phyloP scores from a whole-genome alignment of 2,888 invertebrate genomes.

The Synanthedon formicaeformis region DNA sequence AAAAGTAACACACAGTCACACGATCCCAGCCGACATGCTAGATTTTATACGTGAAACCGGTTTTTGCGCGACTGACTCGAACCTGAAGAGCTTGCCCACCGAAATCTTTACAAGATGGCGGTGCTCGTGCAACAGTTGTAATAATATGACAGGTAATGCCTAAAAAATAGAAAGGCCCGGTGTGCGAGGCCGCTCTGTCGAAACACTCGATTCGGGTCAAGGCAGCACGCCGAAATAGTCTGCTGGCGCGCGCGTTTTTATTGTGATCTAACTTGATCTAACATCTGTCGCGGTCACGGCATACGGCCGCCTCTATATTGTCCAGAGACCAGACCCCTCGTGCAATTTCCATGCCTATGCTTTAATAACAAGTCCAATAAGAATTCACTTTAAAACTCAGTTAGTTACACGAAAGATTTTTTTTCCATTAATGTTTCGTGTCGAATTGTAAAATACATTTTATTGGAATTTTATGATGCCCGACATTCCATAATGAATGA shows the following conservation, averaged over 20 bases:
- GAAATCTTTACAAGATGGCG: slow-evolving; percentile 58
- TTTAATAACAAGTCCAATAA: not conserved
- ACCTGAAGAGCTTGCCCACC: slow-evolving; percentile 37
- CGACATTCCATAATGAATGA: too few species aligned
- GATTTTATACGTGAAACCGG: slow-evolving; percentile 29
- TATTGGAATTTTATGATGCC: too few species aligned
- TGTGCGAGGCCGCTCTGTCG: slow-evolving; percentile 68
- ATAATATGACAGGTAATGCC: slow-evolving; percentile 70
- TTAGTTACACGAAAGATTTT: too few species aligned
- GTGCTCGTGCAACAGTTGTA: slow-evolving; percentile 59
- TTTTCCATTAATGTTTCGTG: too few species aligned
- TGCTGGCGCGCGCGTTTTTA: slow-evolving; percentile 65
- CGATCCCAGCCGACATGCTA: slow-evolving; percentile 11
- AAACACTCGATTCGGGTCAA: slow-evolving; percentile 68
- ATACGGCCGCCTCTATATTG: slow-evolving; percentile 19
- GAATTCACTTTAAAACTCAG: too few species aligned
- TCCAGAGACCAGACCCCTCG: slow-evolving; percentile 13
- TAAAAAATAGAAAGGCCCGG: slow-evolving; percentile 71
- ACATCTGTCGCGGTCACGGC: slow-evolving; percentile 53
- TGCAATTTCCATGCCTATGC: slow-evolving; percentile 8
- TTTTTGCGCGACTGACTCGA: slow-evolving; percentile 24
- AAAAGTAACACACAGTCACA: not conserved
- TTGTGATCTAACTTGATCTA: slow-evolving; percentile 67
- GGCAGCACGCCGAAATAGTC: slow-evolving; percentile 69
- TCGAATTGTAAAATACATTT: too few species aligned